These are phyloP conservation scores for Thrips palmi DNA, from an alignment of 1,140 invertebrate species.

Conservation along the genomic window DNA sequence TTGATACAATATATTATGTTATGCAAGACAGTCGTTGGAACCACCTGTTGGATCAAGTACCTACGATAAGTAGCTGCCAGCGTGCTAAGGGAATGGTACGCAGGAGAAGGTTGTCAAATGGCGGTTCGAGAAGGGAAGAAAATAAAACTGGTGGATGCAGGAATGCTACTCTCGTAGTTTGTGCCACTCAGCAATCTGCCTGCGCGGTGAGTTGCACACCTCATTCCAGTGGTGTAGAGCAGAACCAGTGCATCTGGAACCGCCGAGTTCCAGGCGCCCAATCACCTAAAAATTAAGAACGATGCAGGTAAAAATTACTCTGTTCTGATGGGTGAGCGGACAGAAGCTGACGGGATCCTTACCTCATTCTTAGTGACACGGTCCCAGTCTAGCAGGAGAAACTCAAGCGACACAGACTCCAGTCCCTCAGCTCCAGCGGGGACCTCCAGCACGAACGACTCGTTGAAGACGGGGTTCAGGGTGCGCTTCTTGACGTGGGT, in stretches of 20 bases:
- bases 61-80: too few relatives aligned
- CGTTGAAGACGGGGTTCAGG: constrained; percentile 95
- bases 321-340: not conserved
- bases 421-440: constrained; percentile 59
- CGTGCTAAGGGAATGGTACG: too few relatives aligned
- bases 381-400: constrained; percentile 91
- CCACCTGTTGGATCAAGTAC: too few relatives aligned
- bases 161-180: constrained; percentile 88
- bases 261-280: constrained; percentile 79
- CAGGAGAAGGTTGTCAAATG: too few relatives aligned
- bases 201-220: constrained; percentile 84
- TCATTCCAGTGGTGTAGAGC: constrained; percentile 91
- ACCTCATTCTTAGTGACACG: constrained; percentile 95
- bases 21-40: too few relatives aligned
- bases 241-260: constrained; percentile 50
- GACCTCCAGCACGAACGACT: constrained; percentile 82
- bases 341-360: constrained; percentile 14
- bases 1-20: too few relatives aligned
- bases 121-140: too few relatives aligned
- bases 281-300: constrained; percentile 49
- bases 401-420: constrained; percentile 77
- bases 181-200: constrained; percentile 97
- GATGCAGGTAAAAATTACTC: not conserved
- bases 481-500: constrained; percentile 97
- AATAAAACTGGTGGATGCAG: too few relatives aligned